Percentiles rank a stretch among this genome's conserved stretches.
Evolutionary conservation across 2,888 invertebrate species (phyloP).

Genomic region (Taenaris catops): DNA sequence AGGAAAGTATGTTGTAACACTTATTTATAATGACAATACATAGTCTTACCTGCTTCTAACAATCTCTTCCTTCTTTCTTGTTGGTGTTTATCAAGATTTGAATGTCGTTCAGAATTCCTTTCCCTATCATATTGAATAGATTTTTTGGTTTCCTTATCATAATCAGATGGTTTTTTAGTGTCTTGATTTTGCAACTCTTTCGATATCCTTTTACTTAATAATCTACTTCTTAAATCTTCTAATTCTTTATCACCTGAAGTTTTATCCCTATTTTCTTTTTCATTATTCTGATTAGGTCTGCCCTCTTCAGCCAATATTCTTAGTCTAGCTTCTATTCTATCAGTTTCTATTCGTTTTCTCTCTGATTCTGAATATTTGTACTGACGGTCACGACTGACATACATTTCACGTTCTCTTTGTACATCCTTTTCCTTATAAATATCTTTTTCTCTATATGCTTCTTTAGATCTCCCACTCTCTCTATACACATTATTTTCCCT

Average conservation of each 20-base stretch:
- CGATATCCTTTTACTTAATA: conserved; percentile 84
- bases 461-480: conserved; percentile 45
- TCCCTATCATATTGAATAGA: conserved; percentile 70
- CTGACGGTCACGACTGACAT: conserved; percentile 53
- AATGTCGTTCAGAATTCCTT: conserved; percentile 55
- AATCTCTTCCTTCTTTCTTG: conserved; percentile 84
- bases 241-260: conserved; percentile 81
- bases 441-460: conserved; percentile 53
- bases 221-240: conserved; percentile 87
- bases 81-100: conserved; percentile 66
- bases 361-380: conserved; percentile 59
- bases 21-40: no score
- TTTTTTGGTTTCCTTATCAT: conserved; percentile 65
- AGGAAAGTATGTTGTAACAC: no score
- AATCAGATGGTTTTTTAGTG: conserved; percentile 55
- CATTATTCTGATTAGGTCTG: conserved; percentile 54
- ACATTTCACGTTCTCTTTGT: conserved; percentile 48
- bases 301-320: conserved; percentile 58
- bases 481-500: conserved; percentile 48
- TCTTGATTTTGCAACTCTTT: conserved; percentile 81
- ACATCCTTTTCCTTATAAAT: conserved; percentile 51
- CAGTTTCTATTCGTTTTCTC: conserved; percentile 53
- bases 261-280: conserved; percentile 71
- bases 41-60: conserved; percentile 81
- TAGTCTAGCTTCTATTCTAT: conserved; percentile 62